Base-by-base conservation (phyloP, 2,888 invertebrate genomes). In the Leucophora obtusa region DNA sequence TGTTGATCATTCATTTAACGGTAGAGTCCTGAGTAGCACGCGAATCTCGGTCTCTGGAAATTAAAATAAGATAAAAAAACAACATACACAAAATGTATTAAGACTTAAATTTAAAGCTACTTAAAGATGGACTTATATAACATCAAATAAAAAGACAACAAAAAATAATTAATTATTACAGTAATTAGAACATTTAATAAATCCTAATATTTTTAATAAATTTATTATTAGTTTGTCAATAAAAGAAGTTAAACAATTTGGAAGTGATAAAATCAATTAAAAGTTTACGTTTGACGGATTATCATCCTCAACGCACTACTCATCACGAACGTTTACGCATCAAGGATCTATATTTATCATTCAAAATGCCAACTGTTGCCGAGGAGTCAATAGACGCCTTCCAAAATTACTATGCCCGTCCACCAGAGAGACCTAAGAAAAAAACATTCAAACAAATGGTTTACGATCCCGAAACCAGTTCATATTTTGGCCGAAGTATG, bases 401-500 rank as follows among this genome's bases (percentile, higher is more conserved):
- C 89, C 92, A 93, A 86, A 90, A 93, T 85, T 94, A 94, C 88
- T 94, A 94, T 88, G 89, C 92, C 75, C 91, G 93, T 86, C 93
- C 94, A 84, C 93, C 94, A 83, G 92, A 92, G 70, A 87, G 93
- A 53, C 91, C 93, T 1, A 91, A 91, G 54, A 91, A 92, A 82
- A 91, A 94, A 87, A 92, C 92, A 82, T 86, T 93, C 70, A 92
- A 93, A 87, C 90, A 93, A 84, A 96, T 95, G 91, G 87, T 97
- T 56, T 96, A 94, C 93, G 94, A 97, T 90, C 92, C 93, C 0
- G 94, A 95, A 86, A 94, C 93, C 8, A 93, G 92, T 85, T 92
- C 93, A 88, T 92, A 96, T 87, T 93, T 95, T 76, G 97, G 97
- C 70, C 92, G 97, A 85, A 95, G 95, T 8, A 94, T 92, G 17